Conservation (phyloP, 1,140 invertebrate species). For the Drosophila setifemur region DNA sequence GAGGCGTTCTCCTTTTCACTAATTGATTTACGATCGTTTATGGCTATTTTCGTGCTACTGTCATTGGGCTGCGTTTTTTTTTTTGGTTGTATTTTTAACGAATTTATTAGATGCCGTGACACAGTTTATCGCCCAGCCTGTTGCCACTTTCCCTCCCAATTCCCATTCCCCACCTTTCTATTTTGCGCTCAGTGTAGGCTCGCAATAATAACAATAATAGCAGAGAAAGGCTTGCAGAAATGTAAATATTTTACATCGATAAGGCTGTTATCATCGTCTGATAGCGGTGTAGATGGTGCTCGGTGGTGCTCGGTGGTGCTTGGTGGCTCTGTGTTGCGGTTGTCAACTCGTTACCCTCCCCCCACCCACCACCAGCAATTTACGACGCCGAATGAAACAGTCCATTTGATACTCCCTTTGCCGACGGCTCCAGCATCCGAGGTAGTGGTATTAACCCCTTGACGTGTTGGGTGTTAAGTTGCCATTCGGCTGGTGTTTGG, state of each 20-base stretch:
- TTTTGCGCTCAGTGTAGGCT: slow-evolving; percentile 1
- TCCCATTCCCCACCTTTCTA: not conserved
- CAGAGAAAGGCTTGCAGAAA: slow-evolving; percentile 64
- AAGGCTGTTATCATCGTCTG: slow-evolving; percentile 44
- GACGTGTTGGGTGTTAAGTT: slow-evolving; percentile 78
- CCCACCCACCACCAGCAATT: slow-evolving; percentile 28
- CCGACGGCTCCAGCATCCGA: slow-evolving; percentile 30
- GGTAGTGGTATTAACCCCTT: slow-evolving; percentile 73
- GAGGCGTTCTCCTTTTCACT: slow-evolving; percentile 41
- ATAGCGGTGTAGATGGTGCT: slow-evolving; percentile 42
- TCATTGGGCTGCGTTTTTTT: slow-evolving; percentile 48
- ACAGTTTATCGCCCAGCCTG: slow-evolving; percentile 12
- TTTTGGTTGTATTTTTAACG: slow-evolving; percentile 22
- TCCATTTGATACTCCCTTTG: not conserved
- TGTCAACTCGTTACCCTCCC: slow-evolving; percentile 51
- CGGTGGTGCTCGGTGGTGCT: no score
- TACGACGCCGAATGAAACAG: slow-evolving; percentile 22
- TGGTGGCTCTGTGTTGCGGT: slow-evolving; percentile 20
- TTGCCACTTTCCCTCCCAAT: not conserved
- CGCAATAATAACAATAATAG: slow-evolving; percentile 27
- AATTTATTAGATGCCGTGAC: slow-evolving; percentile 50
- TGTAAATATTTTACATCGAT: slow-evolving; percentile 82
- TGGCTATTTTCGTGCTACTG: slow-evolving; percentile 62
- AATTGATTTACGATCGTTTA: slow-evolving; percentile 74
- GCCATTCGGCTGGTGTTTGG: slow-evolving; percentile 76